phyloP scores from a whole-genome alignment of 2,888 invertebrate genomes.

The Caenorhabditis angaria region DNA sequence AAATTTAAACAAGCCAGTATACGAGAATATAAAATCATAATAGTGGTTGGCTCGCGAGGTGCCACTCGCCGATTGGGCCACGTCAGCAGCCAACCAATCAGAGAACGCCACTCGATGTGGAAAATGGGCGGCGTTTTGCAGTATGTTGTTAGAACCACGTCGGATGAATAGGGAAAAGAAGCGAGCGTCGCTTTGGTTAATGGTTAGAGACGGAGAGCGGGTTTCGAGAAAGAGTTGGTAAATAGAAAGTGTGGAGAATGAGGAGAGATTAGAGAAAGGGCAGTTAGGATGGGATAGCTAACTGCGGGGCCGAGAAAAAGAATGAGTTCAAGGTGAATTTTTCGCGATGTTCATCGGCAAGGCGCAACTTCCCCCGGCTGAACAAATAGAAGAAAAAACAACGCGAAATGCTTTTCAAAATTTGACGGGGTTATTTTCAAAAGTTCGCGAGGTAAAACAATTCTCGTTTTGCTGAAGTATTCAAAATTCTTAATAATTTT shows the following conservation, averaged over 20 bases:
- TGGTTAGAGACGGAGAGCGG: background rate
- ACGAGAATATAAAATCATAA: conserved; percentile 1
- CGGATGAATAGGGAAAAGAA: background rate
- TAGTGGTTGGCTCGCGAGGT: conserved; percentile 23
- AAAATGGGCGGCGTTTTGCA: conserved; percentile 24
- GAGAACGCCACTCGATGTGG: conserved; percentile 38
- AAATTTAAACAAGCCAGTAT: background rate
- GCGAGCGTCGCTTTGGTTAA: conserved; percentile 1
- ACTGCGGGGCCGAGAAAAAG: background rate
- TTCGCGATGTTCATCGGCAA: background rate
- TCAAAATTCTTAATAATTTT: no score
- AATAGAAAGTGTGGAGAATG: background rate
- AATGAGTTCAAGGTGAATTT: conserved; percentile 5
- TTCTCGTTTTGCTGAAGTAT: no score
- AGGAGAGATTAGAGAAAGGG: background rate
- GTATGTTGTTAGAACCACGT: conserved; percentile 5
- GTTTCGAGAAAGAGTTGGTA: conserved; percentile 1
- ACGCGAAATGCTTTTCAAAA: background rate
- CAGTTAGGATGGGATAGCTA: background rate
- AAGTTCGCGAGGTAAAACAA: background rate
- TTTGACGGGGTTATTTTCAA: background rate
- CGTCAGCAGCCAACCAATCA: conserved; percentile 53
- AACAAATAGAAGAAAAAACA: background rate
- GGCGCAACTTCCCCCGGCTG: background rate
- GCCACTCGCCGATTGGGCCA: conserved; percentile 54